A percentile compares a stretch with the other conserved stretches of the same genome.
Evolutionary conservation across 2,797 vertebrate species (phyloP).

Genomic region (Numenius phaeopus): DNA sequence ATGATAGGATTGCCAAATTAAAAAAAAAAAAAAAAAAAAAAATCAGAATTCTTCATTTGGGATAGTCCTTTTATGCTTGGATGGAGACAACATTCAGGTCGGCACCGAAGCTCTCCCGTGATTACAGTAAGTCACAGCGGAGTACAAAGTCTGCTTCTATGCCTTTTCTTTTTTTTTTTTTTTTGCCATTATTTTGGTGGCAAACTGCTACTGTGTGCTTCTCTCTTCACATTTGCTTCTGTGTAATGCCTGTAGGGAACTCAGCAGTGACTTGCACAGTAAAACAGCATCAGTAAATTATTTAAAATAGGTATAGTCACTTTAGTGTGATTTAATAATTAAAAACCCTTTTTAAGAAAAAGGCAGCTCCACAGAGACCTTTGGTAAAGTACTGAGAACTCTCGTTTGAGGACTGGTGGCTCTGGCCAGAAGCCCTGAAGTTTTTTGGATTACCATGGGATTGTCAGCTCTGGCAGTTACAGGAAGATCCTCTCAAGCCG

Average conservation of each 20-base stretch:
- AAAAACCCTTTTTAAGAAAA: conserved; percentile 22
- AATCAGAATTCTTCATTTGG: background rate
- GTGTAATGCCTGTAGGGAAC: background rate
- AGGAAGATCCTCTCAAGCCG: background rate
- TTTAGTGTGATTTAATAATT: conserved; percentile 45
- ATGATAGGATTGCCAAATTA: background rate
- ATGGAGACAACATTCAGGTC: background rate
- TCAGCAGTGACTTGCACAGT: background rate
- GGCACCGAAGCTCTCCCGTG: background rate
- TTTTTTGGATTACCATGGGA: background rate
- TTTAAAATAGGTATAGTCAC: conserved; percentile 31
- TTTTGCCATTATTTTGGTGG: background rate
- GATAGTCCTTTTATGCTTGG: background rate
- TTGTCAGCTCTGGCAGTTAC: background rate
- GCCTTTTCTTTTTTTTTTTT: background rate
- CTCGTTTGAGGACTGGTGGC: background rate
- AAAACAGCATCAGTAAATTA: conserved; percentile 37
- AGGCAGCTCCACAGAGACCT: background rate
- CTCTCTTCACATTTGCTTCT: background rate
- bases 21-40: background rate
- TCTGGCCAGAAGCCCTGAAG: background rate
- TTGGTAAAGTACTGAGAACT: background rate
- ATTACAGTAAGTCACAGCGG: background rate
- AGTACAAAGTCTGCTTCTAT: background rate
- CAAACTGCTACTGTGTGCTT: background rate